Percentiles rank a stretch among this genome's conserved stretches.
phyloP scores from a whole-genome alignment of 2,113 vertebrate genomes.

The Myiozetetes cayanensis region DNA sequence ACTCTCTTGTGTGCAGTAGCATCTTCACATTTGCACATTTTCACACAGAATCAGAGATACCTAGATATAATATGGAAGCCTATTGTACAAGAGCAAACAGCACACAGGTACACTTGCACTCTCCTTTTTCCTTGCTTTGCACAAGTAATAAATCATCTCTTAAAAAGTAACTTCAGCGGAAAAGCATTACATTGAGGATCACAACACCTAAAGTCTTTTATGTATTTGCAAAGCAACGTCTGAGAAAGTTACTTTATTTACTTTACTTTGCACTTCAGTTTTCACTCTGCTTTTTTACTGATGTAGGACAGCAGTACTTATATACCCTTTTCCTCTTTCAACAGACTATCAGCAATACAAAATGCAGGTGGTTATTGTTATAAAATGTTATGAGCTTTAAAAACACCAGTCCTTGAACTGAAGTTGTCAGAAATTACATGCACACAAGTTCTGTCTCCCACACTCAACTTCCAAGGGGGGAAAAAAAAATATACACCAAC shows the following conservation, averaged over 20 bases:
- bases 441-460: not conserved
- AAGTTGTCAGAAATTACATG: not conserved
- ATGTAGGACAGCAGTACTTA: not conserved
- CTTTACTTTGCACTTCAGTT: not conserved
- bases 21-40: not conserved
- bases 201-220: not conserved
- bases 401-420: not conserved
- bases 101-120: not conserved
- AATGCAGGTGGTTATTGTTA: not conserved
- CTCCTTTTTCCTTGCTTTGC: not conserved
- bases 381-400: not conserved
- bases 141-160: not conserved
- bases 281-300: not conserved
- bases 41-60: not conserved
- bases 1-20: not conserved
- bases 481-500: not conserved
- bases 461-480: not conserved
- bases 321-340: not conserved
- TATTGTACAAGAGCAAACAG: not conserved
- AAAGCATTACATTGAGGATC: not conserved
- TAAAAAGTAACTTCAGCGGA: not conserved
- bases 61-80: not conserved
- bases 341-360: not conserved
- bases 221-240: not conserved
- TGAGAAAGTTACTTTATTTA: not conserved